Percentiles rank a stretch among this genome's conserved stretches.
Conservation (phyloP, 2,113 vertebrate genomes). For the Calonectris borealis region DNA sequence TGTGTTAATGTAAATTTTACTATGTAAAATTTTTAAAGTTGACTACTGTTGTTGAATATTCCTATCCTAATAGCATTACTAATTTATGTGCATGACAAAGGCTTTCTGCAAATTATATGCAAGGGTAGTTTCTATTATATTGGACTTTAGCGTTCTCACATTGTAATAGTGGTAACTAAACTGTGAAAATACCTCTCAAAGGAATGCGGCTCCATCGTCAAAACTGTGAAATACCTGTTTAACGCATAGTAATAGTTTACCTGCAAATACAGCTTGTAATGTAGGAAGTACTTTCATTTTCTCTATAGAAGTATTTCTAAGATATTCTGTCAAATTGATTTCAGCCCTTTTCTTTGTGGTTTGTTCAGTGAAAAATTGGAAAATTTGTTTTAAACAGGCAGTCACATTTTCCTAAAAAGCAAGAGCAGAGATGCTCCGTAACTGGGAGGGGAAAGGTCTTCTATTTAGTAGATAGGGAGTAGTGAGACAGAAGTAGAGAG, state of each 20-base stretch:
- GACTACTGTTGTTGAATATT: not conserved
- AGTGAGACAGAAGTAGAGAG: no score
- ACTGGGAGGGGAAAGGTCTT: not conserved
- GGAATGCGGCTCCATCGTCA: not conserved
- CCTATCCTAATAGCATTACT: not conserved
- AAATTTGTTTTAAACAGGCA: not conserved
- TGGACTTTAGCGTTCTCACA: not conserved
- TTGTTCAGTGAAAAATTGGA: not conserved
- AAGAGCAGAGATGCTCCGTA: not conserved
- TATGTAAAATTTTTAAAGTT: not conserved
- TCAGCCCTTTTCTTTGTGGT: not conserved
- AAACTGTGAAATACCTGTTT: not conserved
- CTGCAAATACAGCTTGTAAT: not conserved
- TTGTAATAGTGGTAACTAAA: not conserved
- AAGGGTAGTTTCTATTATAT: not conserved
- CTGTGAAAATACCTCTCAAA: not conserved
- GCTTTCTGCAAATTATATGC: not conserved
- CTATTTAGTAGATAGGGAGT: not conserved
- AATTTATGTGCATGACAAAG: not conserved
- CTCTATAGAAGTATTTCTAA: not conserved
- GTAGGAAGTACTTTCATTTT: not conserved
- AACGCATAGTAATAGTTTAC: not conserved
- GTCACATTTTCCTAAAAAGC: not conserved
- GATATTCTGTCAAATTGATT: not conserved
- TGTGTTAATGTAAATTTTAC: not conserved